phyloP scores from a whole-genome alignment of 2,888 invertebrate genomes.

The Eretmocerus hayati region DNA sequence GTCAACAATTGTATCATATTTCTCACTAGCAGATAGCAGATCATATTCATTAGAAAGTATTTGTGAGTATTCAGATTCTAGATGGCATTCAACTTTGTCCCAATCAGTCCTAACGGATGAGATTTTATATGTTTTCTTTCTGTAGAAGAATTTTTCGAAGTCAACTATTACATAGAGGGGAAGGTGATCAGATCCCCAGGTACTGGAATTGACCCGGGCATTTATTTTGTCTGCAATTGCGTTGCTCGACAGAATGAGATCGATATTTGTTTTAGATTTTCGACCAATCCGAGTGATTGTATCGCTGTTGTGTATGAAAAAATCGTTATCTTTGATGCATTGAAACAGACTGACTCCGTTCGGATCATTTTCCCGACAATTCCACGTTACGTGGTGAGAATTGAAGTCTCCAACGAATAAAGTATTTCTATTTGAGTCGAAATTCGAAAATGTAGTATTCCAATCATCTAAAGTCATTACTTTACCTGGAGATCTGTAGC shows the following conservation, averaged over 20 bases:
- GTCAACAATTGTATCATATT: background rate
- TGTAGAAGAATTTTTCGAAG: background rate
- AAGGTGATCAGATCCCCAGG: conserved; percentile 3
- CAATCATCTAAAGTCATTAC: background rate
- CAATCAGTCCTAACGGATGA: background rate
- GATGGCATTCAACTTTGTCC: background rate
- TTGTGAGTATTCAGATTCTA: background rate
- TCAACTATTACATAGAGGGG: background rate
- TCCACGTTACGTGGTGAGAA: conserved; percentile 5
- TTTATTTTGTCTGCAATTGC: conserved; percentile 8
- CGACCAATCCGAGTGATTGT: conserved; percentile 3
- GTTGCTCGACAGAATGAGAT: conserved; percentile 8
- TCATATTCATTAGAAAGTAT: background rate
- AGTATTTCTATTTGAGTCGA: background rate
- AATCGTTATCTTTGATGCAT: conserved; percentile 4
- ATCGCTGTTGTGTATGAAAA: conserved; percentile 8
- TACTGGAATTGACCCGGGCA: conserved; percentile 2
- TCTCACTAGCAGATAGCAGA: background rate
- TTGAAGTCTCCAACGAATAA: conserved; percentile 4
- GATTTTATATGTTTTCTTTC: background rate
- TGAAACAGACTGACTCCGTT: conserved; percentile 10
- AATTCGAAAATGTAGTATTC: background rate
- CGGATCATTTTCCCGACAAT: background rate
- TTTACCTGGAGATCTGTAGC: background rate
- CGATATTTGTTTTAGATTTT: conserved; percentile 5